Conservation (phyloP, 2,797 vertebrate species). For the Onychomys leucogaster region DNA sequence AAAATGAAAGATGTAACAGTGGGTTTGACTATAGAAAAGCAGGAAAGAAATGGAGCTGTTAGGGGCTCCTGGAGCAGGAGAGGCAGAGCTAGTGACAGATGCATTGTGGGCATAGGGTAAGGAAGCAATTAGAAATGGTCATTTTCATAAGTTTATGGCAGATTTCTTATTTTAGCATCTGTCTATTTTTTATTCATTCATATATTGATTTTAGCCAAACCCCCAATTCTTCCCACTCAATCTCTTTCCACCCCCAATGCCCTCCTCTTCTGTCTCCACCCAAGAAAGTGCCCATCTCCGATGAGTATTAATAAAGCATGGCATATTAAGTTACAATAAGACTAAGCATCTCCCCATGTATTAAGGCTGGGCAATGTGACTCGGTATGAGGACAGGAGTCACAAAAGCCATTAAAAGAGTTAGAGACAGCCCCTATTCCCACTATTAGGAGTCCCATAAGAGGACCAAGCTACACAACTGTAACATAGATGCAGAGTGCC, state of each 20-base stretch:
- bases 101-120: neutral
- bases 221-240: neutral
- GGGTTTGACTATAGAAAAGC: neutral
- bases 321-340: neutral
- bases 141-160: neutral
- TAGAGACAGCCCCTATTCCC: neutral
- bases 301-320: neutral
- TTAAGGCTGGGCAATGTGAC: neutral
- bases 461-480: neutral
- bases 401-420: neutral
- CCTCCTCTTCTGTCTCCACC: neutral
- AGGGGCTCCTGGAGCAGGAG: neutral
- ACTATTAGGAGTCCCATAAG: neutral
- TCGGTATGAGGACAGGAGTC: neutral
- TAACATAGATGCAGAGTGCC: neutral
- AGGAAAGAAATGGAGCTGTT: neutral
- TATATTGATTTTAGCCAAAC: neutral
- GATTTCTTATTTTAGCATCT: neutral
- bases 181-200: neutral
- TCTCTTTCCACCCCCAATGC: neutral
- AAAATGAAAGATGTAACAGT: neutral
- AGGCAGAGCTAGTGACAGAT: neutral
- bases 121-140: neutral
- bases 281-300: neutral
- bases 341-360: neutral